Percentiles rank a stretch among this genome's conserved stretches.
Evolutionary conservation across 2,888 invertebrate species (phyloP).

Genomic region (Parnassius mnemosyne): DNA sequence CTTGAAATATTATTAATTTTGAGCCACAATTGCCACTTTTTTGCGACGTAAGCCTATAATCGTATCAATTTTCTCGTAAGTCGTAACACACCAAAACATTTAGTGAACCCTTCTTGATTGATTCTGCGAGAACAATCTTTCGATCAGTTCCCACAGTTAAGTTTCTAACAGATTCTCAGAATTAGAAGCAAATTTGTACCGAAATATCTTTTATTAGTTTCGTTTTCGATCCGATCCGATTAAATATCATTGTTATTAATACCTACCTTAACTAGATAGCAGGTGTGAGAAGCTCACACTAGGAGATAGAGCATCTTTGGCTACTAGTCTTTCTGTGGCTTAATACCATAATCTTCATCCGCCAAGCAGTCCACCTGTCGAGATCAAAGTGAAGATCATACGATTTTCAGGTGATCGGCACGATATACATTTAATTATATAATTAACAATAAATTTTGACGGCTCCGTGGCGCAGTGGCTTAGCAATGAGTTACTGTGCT

Average conservation of each 20-base stretch:
- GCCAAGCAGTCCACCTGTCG: too few relatives aligned
- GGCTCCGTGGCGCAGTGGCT: too few relatives aligned
- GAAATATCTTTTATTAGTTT: slow-evolving; percentile 21
- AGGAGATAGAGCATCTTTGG: too few relatives aligned
- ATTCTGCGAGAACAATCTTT: slow-evolving; percentile 35
- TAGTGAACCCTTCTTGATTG: slow-evolving; percentile 26
- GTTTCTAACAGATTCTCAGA: slow-evolving; percentile 33
- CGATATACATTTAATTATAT: too few relatives aligned
- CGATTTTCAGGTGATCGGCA: too few relatives aligned
- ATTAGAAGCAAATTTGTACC: slow-evolving; percentile 29
- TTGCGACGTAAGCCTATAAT: neutral
- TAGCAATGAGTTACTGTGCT: too few relatives aligned
- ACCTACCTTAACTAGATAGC: too few relatives aligned
- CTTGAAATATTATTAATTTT: neutral
- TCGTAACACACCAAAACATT: slow-evolving; percentile 22
- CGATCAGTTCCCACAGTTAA: slow-evolving; percentile 38
- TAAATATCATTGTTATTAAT: too few relatives aligned
- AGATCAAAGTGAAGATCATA: too few relatives aligned
- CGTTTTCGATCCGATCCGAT: neutral
- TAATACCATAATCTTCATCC: neutral
- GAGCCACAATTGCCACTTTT: neutral
- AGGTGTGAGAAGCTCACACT: too few relatives aligned
- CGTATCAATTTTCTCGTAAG: neutral
- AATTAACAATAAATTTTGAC: too few relatives aligned
- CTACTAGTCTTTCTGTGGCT: too few relatives aligned